Evolutionary conservation across 1,140 invertebrate species (phyloP), one percentile per base, ranked within the genome.

Genomic region (Triops longicaudatus): DNA sequence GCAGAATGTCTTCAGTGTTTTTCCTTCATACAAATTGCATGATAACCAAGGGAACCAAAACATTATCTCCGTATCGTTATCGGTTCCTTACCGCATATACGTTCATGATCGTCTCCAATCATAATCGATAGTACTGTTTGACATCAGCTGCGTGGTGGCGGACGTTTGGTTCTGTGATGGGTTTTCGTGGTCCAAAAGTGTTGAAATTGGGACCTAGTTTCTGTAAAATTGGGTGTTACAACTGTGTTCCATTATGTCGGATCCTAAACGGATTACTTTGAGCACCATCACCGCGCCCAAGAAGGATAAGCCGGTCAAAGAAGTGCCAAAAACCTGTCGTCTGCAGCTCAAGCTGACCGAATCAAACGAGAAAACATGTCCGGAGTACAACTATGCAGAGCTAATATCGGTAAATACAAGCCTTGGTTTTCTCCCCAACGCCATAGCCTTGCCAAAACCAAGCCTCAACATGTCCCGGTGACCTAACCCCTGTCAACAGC

Each of bases 361-460:
- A 82, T 89, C 89, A 14, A 90, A 88, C 82, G 88, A 90, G 82
- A 85, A 86, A 83, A 86, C 86, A 83, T 90, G 86, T 84, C 87
- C 89, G 75, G 88, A 90, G 84, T 89, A 87, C 85, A 89, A 88
- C 84, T 90, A 88, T 84, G 85, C 85, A 80, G 87, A 89, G 79
- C 85, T 90, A 80, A 82, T 89, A 80, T 87, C 86, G 83, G 82
- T 85, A 81, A 85, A 84, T 81, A 76, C 71, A 72, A n/a, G 75
- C 27, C 37, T 22, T 73, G 26, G n/a, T 44, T 71, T 43, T 26
- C 26, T 26, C 26, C 28, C 31, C 2, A 2, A 37, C 31, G 31
- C 31, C 31, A 37, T 22, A 22, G 26, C 42, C 26, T 0, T 72
- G 78, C 79, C 75, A 75, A 63, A 75, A 22, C 12, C 27, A 28